A percentile compares a stretch with the other conserved stretches of the same genome.
These are phyloP conservation scores for Halocaridina rubra DNA, from an alignment of 2,888 invertebrate genomes.

Conservation along the genomic window DNA sequence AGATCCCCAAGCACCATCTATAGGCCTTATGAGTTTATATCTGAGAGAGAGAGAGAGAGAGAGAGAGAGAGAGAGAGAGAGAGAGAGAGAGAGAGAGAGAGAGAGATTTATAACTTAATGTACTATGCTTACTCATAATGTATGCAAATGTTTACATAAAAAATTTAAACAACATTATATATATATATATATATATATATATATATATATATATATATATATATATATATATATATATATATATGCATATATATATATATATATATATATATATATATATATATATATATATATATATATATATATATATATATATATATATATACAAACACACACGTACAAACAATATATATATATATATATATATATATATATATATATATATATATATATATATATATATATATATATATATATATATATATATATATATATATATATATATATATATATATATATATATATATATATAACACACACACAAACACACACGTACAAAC, in stretches of 20 bases:
- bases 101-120: not conserved
- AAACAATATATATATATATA: not conserved
- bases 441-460: not conserved
- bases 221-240: not conserved
- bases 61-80: not conserved
- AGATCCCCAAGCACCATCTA: not conserved
- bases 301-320: not conserved
- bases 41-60: not conserved
- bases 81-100: not conserved
- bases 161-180: not conserved
- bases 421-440: not conserved
- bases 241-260: not conserved
- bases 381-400: not conserved
- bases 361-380: not conserved
- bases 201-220: not conserved
- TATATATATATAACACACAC: no score
- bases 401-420: not conserved
- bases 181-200: not conserved
- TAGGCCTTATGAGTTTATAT: not conserved
- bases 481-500: no score
- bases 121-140: not conserved
- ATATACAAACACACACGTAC: not conserved
- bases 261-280: not conserved
- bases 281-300: not conserved
- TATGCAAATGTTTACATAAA: not conserved